Percentiles rank a stretch among this genome's conserved stretches.
These are phyloP conservation scores for Leucophenga varia DNA, from an alignment of 1,140 invertebrate genomes.

Conservation along the genomic window DNA sequence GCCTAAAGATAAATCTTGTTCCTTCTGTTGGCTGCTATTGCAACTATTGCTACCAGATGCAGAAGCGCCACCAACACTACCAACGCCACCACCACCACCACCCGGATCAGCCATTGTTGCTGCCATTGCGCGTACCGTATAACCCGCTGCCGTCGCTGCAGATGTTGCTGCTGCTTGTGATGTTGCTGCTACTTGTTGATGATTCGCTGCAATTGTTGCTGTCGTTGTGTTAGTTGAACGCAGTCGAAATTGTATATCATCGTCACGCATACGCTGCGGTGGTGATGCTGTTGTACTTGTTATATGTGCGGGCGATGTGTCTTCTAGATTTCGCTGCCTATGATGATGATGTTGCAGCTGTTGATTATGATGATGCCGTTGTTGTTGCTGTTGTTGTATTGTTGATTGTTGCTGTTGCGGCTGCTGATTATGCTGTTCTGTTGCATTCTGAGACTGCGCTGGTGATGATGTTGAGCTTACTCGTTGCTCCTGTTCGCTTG, in stretches of 20 bases:
- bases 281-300: slow-evolving; percentile 48
- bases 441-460: slow-evolving; percentile 27
- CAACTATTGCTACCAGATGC: neutral
- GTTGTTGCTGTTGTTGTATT: slow-evolving; percentile 29
- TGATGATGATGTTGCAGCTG: neutral
- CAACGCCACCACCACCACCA: too few species aligned
- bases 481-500: slow-evolving; percentile 23
- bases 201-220: too few species aligned
- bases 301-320: slow-evolving; percentile 38
- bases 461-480: slow-evolving; percentile 44
- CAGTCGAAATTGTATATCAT: slow-evolving; percentile 17
- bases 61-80: neutral
- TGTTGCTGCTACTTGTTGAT: too few species aligned
- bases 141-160: too few species aligned
- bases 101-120: too few species aligned
- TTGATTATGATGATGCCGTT: slow-evolving; percentile 13
- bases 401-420: slow-evolving; percentile 1
- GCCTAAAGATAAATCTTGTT: too few species aligned
- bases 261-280: slow-evolving; percentile 31
- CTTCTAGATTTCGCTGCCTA: too few species aligned
- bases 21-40: slow-evolving; percentile 2
- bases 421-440: too few species aligned
- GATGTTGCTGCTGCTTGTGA: too few species aligned
- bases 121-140: too few species aligned
- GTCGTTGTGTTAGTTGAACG: too few species aligned